Conservation (phyloP, 2,888 invertebrate genomes). For the Cloeon dipterum region DNA sequence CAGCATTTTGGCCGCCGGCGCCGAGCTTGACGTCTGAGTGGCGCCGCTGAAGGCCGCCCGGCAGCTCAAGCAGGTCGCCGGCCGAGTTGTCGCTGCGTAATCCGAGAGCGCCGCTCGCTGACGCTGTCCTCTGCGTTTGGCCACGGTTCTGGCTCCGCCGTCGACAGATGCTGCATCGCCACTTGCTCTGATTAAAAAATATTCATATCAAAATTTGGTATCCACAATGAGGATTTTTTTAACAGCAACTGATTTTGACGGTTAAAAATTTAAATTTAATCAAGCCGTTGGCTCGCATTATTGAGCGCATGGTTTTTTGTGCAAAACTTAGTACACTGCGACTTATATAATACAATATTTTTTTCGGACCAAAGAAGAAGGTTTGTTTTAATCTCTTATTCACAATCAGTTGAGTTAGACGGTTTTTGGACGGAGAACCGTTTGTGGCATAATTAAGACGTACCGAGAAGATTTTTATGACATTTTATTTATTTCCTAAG, state of each 20-base stretch:
- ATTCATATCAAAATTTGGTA: not conserved
- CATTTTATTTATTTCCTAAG: too few species aligned
- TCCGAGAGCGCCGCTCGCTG: constrained; percentile 46
- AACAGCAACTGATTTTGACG: not conserved
- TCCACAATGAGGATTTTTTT: not conserved
- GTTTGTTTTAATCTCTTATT: too few species aligned
- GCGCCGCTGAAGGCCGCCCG: constrained; percentile 34
- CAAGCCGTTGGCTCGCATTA: too few species aligned
- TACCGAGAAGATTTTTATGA: too few species aligned
- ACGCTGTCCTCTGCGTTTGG: not conserved
- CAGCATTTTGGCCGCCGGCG: constrained; percentile 15
- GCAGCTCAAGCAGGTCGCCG: constrained; percentile 55
- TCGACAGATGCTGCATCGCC: constrained; percentile 78
- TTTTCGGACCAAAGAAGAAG: too few species aligned
- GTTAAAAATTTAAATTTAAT: not conserved
- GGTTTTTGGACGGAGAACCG: too few species aligned
- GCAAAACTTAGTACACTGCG: too few species aligned
- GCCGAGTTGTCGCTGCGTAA: constrained; percentile 44
- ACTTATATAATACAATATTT: too few species aligned
- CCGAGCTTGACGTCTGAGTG: constrained; percentile 56
- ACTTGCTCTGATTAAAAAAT: constrained; percentile 31
- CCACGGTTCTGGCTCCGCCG: constrained; percentile 9
- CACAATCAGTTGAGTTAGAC: too few species aligned
- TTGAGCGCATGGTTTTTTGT: too few species aligned
- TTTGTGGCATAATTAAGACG: too few species aligned